These are phyloP conservation scores for Heteromurus nitidus DNA, from an alignment of 2,888 invertebrate species.

Conservation along the genomic window DNA sequence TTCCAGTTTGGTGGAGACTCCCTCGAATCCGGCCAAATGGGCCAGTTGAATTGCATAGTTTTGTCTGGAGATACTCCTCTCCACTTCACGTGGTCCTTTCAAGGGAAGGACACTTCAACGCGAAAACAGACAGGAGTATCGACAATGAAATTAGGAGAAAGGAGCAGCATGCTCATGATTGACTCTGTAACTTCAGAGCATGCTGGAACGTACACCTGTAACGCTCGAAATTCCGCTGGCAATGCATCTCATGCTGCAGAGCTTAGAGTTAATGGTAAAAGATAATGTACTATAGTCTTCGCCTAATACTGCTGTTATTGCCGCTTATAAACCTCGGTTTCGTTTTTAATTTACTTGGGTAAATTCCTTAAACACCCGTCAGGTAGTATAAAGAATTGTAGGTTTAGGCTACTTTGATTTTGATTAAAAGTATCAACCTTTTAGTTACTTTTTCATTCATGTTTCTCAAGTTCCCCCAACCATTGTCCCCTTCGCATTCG, in stretches of 20 bases:
- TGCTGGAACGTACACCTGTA: constrained; percentile 84
- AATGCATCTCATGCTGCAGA: constrained; percentile 79
- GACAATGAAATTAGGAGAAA: constrained; percentile 77
- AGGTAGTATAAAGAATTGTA: no score
- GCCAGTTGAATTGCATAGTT: constrained; percentile 82
- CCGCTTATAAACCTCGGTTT: no score
- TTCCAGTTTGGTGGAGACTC: constrained; percentile 83
- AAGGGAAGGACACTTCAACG: constrained; percentile 77
- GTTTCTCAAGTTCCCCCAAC: constrained; percentile 76
- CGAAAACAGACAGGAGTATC: constrained; percentile 77
- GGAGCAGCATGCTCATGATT: constrained; percentile 81
- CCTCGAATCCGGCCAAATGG: constrained; percentile 85
- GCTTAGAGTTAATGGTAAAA: constrained; percentile 32
- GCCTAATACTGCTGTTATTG: no score
- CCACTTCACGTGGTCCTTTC: constrained; percentile 85
- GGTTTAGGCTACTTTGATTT: no score
- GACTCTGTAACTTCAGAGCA: constrained; percentile 79
- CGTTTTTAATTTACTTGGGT: no score
- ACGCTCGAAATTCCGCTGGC: constrained; percentile 83
- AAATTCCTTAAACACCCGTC: no score
- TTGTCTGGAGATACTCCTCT: constrained; percentile 88
- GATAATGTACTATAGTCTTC: neutral
- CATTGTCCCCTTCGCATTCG: constrained; percentile 81
- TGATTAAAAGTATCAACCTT: no score
- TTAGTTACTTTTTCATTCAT: no score